Conservation (phyloP, 92 coral and sea anemone species). For the Blastomussa wellsi region DNA sequence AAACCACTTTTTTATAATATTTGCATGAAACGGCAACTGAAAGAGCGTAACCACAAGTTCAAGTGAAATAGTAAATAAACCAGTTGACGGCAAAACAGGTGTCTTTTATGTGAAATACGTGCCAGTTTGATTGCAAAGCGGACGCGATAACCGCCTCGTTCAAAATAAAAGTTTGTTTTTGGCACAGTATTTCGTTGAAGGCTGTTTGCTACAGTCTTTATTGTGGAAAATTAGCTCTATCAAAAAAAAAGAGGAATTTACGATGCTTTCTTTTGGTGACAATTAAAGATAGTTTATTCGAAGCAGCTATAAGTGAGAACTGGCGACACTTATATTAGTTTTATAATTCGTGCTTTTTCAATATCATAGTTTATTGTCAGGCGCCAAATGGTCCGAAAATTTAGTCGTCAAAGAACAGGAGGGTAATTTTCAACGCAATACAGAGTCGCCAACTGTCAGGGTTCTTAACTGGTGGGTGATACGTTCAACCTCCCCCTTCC, state of each 20-base stretch:
- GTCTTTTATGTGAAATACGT: not conserved
- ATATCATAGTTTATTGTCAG: not conserved
- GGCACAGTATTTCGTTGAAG: not conserved
- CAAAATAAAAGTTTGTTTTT: not conserved
- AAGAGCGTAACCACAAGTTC: not conserved
- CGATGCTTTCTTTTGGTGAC: not conserved
- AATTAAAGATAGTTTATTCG: not conserved
- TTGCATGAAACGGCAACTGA: not conserved
- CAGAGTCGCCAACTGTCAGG: not conserved
- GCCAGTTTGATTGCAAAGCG: not conserved
- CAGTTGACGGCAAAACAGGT: not conserved
- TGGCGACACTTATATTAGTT: not conserved
- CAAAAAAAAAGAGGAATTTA: not conserved
- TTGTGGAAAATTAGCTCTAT: not conserved
- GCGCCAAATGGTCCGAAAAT: not conserved
- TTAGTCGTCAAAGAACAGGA: not conserved
- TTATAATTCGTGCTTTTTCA: not conserved
- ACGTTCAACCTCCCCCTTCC: not conserved
- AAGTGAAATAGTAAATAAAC: conserved; percentile 4
- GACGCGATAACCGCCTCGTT: not conserved
- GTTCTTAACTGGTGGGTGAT: not conserved
- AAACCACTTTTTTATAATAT: not conserved
- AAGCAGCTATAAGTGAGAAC: not conserved
- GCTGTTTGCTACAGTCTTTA: not conserved
- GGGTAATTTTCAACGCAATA: not conserved